Evolutionary conservation across 2,113 vertebrate species (phyloP).

Genomic region (Ondatra zibethicus): DNA sequence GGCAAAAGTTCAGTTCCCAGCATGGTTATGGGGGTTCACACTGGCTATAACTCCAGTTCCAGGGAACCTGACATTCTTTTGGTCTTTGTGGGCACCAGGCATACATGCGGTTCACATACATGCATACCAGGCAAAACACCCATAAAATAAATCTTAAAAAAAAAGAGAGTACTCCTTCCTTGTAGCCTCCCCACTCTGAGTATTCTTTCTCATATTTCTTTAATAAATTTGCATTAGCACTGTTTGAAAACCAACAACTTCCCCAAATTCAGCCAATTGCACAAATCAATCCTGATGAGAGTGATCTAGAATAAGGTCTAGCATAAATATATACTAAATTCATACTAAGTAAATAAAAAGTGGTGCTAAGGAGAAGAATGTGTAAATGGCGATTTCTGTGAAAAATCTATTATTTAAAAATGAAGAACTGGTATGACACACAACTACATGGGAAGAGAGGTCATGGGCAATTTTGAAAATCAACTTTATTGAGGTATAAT

Average conservation of each 20-base stretch:
- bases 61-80: not conserved
- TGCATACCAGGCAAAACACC: not conserved
- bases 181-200: not conserved
- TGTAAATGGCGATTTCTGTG: slow-evolving; percentile 24
- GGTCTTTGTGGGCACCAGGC: not conserved
- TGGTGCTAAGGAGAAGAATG: not conserved
- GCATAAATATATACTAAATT: not conserved
- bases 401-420: slow-evolving; percentile 14
- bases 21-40: not conserved
- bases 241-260: not conserved
- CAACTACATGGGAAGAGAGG: slow-evolving; percentile 53
- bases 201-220: not conserved
- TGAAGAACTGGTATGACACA: slow-evolving; percentile 5
- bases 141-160: not conserved
- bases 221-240: not conserved
- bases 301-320: not conserved
- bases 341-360: slow-evolving; percentile 1
- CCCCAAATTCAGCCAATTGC: not conserved
- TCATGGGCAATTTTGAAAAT: slow-evolving; percentile 26
- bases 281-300: not conserved
- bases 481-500: slow-evolving; percentile 52
- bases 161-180: not conserved
- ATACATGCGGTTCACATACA: not conserved
- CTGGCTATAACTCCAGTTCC: not conserved
- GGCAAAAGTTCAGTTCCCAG: not conserved